Base-by-base conservation (phyloP, 53 echinoderm and acorn worm genomes). In the Apostichopus leukothele region DNA sequence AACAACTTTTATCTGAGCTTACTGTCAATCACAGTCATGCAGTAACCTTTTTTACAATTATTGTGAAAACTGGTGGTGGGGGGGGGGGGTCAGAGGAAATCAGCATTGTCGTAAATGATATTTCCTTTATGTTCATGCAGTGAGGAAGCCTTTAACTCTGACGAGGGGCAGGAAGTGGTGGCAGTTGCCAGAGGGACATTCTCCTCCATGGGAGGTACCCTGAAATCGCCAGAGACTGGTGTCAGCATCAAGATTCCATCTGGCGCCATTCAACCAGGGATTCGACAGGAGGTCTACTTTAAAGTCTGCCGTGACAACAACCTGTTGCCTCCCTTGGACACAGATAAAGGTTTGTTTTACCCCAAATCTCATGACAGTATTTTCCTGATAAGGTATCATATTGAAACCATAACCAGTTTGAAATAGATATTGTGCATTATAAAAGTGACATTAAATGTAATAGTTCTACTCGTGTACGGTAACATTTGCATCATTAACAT, bases 291-390 rank as follows among this genome's bases (percentile, higher is more conserved):
- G 54, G 91, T 96, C 50, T 95, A 95, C 93, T 96, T 96, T 91
- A 96, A 96, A 75, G 97, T 96, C 52, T 96, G 97, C 88, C 92
- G 92, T 26, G 95, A 96, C 78, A 95, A 92, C 90, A 96, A 92
- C 84, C 94, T 95, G 91, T 92, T 96, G 83, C 97, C 97, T 39
- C 97, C 97, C 16, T 77, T 96, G 83, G 97, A 96, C 89, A 93
- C 88, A 53, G 92, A 96, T 57, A 96, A 96, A 92, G 97, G 95
- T 94, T 27, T 10, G 23, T 76, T 6, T 52, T 3, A 63, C 8
- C 11, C 63, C 8, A 4, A 63, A 3, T 63, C 13, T 13, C 61
- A 11, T 9, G 11, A 63, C 7, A 63, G 9, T 63, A 39, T 39
- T 3, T 0, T 39, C 39, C 39, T 39, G 39, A 39, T 39, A 39